These are phyloP conservation scores for Phyllostomus discolor DNA, from an alignment of 2,113 vertebrate species.

Conservation along the genomic window DNA sequence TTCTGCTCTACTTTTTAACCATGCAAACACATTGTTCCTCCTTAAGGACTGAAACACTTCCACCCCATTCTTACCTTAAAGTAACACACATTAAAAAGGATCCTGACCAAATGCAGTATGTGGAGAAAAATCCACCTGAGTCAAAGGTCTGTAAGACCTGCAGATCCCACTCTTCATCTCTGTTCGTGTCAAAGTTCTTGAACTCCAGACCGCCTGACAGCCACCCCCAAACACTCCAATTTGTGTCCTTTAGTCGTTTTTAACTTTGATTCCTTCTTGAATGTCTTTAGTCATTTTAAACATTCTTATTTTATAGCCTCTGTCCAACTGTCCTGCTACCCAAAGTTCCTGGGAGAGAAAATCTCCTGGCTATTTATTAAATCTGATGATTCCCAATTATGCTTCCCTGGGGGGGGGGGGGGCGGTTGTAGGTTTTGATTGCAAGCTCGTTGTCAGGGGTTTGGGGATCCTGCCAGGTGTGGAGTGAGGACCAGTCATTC, in stretches of 20 bases:
- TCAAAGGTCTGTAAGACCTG: background rate
- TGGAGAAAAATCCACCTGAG: background rate
- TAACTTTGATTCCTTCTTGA: background rate
- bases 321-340: background rate
- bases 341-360: background rate
- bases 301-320: background rate
- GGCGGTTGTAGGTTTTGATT: background rate
- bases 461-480: background rate
- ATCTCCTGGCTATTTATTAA: background rate
- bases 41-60: background rate
- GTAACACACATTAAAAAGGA: background rate
- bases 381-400: background rate
- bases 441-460: background rate
- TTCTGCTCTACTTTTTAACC: background rate
- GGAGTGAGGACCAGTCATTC: background rate
- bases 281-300: background rate
- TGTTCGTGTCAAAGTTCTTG: background rate
- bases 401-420: background rate
- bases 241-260: background rate
- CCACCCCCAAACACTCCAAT: background rate
- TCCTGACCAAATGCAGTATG: background rate
- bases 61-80: background rate
- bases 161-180: background rate
- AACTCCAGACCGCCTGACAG: background rate
- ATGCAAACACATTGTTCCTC: background rate